phyloP scores from a whole-genome alignment of 2,113 vertebrate genomes.

The Probosciger aterrimus region DNA sequence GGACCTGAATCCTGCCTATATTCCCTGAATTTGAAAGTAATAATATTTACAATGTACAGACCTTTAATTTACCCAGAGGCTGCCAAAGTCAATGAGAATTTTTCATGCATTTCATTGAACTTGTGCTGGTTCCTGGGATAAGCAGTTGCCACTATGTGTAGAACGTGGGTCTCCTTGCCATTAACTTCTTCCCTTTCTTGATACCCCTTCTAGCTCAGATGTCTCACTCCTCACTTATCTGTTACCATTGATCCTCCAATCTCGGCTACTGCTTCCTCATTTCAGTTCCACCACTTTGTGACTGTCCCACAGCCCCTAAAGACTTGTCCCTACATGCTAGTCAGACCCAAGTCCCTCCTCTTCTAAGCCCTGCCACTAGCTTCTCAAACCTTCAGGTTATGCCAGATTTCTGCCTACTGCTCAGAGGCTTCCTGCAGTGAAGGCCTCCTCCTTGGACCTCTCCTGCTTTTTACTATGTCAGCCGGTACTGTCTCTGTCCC shows the following conservation, averaged over 20 bases:
- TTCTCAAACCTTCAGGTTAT: not conserved
- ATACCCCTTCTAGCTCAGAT: not conserved
- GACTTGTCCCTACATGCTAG: not conserved
- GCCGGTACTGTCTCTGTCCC: not conserved
- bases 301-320: not conserved
- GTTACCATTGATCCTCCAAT: not conserved
- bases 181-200: not conserved
- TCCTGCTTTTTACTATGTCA: not conserved
- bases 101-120: not conserved
- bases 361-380: not conserved
- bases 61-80: not conserved
- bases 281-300: not conserved
- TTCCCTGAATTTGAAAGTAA: not conserved
- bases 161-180: not conserved
- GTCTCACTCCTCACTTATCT: not conserved
- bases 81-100: not conserved
- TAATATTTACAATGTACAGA: not conserved
- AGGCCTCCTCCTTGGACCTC: not conserved
- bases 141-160: not conserved
- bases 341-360: not conserved
- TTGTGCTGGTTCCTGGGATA: not conserved
- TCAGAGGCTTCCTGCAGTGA: not conserved
- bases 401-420: not conserved
- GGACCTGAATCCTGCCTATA: not conserved
- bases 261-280: not conserved